Evolutionary conservation across 2,888 invertebrate genomes (phyloP).

Genomic region (Polydrusus tereticollis): DNA sequence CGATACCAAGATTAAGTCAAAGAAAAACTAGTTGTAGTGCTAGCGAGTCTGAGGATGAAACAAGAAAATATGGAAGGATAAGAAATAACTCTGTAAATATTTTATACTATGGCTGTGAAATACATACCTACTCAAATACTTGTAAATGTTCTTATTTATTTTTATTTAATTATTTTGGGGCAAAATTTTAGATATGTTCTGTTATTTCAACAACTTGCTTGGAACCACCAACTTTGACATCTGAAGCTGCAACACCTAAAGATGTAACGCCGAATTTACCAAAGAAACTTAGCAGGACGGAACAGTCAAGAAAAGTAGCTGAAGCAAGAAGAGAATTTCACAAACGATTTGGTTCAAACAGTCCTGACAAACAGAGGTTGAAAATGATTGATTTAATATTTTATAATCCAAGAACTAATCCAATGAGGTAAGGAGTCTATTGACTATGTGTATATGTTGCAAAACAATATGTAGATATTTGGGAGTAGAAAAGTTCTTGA

Average conservation of each 20-base stretch:
- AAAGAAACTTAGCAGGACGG: slow-evolving; percentile 64
- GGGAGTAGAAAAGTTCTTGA: too few relatives aligned
- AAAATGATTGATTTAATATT: slow-evolving; percentile 95
- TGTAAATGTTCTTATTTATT: too few relatives aligned
- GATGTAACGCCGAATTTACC: slow-evolving; percentile 56
- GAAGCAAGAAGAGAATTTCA: slow-evolving; percentile 71
- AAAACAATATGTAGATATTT: too few relatives aligned
- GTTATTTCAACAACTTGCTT: slow-evolving; percentile 53
- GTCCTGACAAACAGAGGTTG: slow-evolving; percentile 76
- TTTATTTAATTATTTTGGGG: slow-evolving; percentile 14
- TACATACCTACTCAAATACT: too few relatives aligned
- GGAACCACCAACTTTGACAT: slow-evolving; percentile 26
- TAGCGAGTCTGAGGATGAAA: slow-evolving; percentile 79
- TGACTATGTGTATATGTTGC: too few relatives aligned
- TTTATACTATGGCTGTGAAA: too few relatives aligned
- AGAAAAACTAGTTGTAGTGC: slow-evolving; percentile 73
- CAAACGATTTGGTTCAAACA: slow-evolving; percentile 68
- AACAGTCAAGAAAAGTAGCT: slow-evolving; percentile 69
- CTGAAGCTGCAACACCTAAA: slow-evolving; percentile 34
- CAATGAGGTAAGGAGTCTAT: slow-evolving; percentile 73
- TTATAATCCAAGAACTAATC: slow-evolving; percentile 87
- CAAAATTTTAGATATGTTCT: slow-evolving; percentile 60
- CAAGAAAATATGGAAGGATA: slow-evolving; percentile 62
- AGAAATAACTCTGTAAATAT: slow-evolving; percentile 64
- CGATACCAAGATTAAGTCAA: slow-evolving; percentile 77